These are phyloP conservation scores for Epirrhoe alternata DNA, from an alignment of 2,888 invertebrate species.

Conservation along the genomic window DNA sequence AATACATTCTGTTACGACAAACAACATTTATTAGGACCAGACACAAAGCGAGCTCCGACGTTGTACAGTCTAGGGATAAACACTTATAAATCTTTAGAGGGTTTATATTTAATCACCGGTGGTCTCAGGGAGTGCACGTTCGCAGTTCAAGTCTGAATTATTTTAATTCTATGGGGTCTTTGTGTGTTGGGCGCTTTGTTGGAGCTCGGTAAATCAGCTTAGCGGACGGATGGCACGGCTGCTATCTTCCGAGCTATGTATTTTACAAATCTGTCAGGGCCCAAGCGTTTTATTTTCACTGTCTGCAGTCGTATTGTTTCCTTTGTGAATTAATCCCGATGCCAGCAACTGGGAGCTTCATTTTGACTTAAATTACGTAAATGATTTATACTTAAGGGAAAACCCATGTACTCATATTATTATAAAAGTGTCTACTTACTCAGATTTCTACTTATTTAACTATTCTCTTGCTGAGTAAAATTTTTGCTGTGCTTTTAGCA, in stretches of 20 bases:
- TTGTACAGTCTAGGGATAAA: slow-evolving; percentile 70
- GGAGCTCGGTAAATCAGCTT: slow-evolving; percentile 80
- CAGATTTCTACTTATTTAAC: too few species aligned
- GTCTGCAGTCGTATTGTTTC: slow-evolving; percentile 30
- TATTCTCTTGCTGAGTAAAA: too few species aligned
- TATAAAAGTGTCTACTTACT: neutral
- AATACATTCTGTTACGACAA: slow-evolving; percentile 71
- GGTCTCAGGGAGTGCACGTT: slow-evolving; percentile 75
- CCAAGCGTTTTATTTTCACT: slow-evolving; percentile 39
- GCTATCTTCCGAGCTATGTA: slow-evolving; percentile 68
- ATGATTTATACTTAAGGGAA: neutral
- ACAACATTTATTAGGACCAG: slow-evolving; percentile 72
- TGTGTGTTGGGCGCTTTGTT: slow-evolving; percentile 66
- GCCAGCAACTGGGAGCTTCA: slow-evolving; percentile 14
- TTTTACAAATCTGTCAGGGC: slow-evolving; percentile 63
- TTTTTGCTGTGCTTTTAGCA: too few species aligned
- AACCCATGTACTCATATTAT: neutral
- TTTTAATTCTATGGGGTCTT: slow-evolving; percentile 75
- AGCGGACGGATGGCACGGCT: slow-evolving; percentile 69
- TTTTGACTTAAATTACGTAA: slow-evolving; percentile 17
- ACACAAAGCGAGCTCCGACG: slow-evolving; percentile 60
- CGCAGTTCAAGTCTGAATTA: slow-evolving; percentile 74
- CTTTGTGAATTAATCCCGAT: slow-evolving; percentile 28
- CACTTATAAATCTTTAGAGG: slow-evolving; percentile 80
- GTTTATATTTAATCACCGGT: slow-evolving; percentile 79